Base-by-base conservation (phyloP, 1,140 invertebrate species). In the Brachionus manjavacas region DNA sequence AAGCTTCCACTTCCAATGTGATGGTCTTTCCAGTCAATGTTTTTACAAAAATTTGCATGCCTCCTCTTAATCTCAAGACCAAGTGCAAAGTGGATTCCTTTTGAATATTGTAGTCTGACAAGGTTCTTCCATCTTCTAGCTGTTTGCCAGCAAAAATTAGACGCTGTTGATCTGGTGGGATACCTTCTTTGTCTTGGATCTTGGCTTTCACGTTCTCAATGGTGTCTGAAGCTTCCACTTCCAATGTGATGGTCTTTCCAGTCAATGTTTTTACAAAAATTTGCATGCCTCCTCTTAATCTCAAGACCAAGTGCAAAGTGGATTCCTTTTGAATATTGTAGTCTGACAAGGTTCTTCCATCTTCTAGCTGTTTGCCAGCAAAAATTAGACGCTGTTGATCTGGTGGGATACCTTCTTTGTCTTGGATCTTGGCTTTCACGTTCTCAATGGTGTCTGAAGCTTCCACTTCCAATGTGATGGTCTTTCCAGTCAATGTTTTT, bases 351-450 rank as follows among this genome's bases (percentile, higher is more conserved):
- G 90, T 91, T 7, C 92, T 90, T 2, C 92, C 92, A 89, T 93
- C 92, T 88, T 89, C 89, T 2, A 91, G 81, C 52, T 90, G 90
- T 84, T 90, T 89, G 14, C 89, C 89, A 74, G 89, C 88, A 85
- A 89, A 89, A 12, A 90, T 89, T 1, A 89, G 76, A 25, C 84
- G 31, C 41, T 84, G 83, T 76, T 84, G 83, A 74, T 84, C 83
- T 39, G 83, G 83, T 1, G 83, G 83, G 9, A 84, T 84, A 1
- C 88, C 94, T 87, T 92, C 92, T 85, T 92, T 92, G 85, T 93
- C 92, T 89, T 95, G 94, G 87, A 96, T 95, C 88, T 96, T 95
- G 20, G 94, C 93, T 89, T 96, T 96, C 1, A 96, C 94, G 93
- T 96, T 95, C 90, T 96, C 94, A 52, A 84, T 84, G 1, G 83